phyloP scores from a whole-genome alignment of 2,113 vertebrate genomes.

The Oenanthe oenanthe region DNA sequence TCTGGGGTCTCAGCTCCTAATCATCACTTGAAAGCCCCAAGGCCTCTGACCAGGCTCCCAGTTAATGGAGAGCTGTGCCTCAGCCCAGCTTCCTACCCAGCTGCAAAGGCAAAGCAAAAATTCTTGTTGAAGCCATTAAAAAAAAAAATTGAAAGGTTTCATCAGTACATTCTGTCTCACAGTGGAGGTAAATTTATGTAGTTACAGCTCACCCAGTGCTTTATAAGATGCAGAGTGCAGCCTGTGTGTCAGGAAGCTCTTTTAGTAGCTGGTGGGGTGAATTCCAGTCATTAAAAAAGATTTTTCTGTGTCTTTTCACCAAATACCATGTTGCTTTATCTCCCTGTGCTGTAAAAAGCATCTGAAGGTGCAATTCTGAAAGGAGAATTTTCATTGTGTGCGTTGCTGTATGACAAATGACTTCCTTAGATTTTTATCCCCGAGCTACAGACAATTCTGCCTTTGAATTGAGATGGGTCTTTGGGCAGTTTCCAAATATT shows the following conservation, averaged over 20 bases:
- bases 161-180: not conserved
- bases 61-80: not conserved
- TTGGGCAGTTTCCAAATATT: not conserved
- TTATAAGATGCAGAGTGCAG: not conserved
- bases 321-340: not conserved
- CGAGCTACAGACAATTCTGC: not conserved
- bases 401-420: not conserved
- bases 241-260: not conserved
- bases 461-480: not conserved
- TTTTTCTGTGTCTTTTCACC: not conserved
- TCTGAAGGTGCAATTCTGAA: not conserved
- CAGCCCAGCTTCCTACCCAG: not conserved
- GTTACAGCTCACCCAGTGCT: not conserved
- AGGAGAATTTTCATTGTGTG: not conserved
- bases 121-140: not conserved
- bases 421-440: not conserved
- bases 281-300: not conserved
- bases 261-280: not conserved
- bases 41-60: not conserved
- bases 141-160: not conserved
- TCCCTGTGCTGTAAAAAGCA: not conserved
- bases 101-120: not conserved
- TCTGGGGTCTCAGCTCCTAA: not conserved
- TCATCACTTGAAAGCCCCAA: not conserved
- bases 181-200: not conserved